Evolutionary conservation across 2,113 vertebrate genomes (phyloP), one percentile per base, ranked within the genome.

Genomic region (Polypterus senegalus): DNA sequence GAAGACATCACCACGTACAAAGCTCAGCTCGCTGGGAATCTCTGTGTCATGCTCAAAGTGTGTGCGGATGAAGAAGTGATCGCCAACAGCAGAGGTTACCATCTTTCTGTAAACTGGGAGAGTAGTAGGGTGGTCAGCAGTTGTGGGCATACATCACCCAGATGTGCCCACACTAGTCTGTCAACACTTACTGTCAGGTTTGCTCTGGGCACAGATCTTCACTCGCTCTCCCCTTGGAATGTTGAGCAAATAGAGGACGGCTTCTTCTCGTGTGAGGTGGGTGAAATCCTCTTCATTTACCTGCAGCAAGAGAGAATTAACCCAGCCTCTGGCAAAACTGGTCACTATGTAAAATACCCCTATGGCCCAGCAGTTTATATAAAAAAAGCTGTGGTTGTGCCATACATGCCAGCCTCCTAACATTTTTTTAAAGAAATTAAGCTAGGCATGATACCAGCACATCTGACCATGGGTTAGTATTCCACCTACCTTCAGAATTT

Each of bases 41-140:
- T 92, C 91, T 1, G 88, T 78, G 67, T 95, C 90, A 0, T 93
- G 87, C 70, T 97, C 94, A 54, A 94, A 99, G 77, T 99, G 96
- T 0, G 91, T 89, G 48, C 96, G 92, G 72, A 99, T 80, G 71
- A 94, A 94, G 77, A 98, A 98, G 0, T 92, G 97, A 70, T 99
- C 96, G 0, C 90, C 91, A 65, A 93, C 66, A 0, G 81, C 88
- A 47, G 92, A 95, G 4, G 86, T 88, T 9, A 89, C 68, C 77
- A 97, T 91, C 68, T 93, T 97, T 74, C 77, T 88, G 76, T 95
- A 99, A 81, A 96, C 96, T 99, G 72, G 6, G 59, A 65, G 46
- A 7, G 9, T 61, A 1, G 5, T 4, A 49, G 7, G 5, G 58
- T 10, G 47, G 63, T 3, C 7, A 3, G 61, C 43, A 67, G 10